Evolutionary conservation across 2,113 vertebrate species (phyloP), one percentile per base, ranked within the genome.

Genomic region (Nibea coibor): DNA sequence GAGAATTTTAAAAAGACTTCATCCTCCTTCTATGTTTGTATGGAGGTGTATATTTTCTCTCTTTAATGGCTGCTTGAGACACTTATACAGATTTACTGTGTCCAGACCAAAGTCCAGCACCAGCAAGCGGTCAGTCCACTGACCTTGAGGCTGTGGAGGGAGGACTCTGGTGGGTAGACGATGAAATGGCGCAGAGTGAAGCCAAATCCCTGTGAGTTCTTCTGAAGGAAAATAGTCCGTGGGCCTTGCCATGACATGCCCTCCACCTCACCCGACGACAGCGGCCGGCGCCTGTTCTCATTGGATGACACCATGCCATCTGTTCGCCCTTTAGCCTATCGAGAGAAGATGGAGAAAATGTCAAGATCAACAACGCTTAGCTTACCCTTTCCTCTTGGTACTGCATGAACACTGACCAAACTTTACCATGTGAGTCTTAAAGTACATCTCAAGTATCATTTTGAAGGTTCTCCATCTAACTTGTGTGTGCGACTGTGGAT

Each of bases 161-260:
- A 94, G 0, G 97, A 97, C 83, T 97, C 97, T 0, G 98, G 98
- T 0, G 98, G 98, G 92, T 99, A 99, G 63, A 99, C 97, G 15
- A 99, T 98, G 93, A 99, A 99, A 90, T 99, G 98, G 0, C 97
- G 97, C n/a, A 99, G 92, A 39, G 97, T 99, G 93, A 99, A 99
- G 75, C 98, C 98, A 0, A 98, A 99, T 1, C 97, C 97, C 90
- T 97, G 96, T 0, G 91, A 88, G 84, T 94, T 97, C 89, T 98
- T 99, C 81, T 77, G 95, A 73, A 99, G 95, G 64, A 95, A 91
- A 89, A 99, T 86, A 0, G 97, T 96, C 65, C 82, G 92, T 1
- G 96, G 96, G 3, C 96, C 95, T 50, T 89, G 92, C 96, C 96
- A 96, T 12, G 92, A 91, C 81, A 95, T 80, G 16, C 94, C 81